Percentiles rank a stretch among this genome's conserved stretches.
Conservation (phyloP, 2,113 vertebrate species). For the Atractosteus spatula region DNA sequence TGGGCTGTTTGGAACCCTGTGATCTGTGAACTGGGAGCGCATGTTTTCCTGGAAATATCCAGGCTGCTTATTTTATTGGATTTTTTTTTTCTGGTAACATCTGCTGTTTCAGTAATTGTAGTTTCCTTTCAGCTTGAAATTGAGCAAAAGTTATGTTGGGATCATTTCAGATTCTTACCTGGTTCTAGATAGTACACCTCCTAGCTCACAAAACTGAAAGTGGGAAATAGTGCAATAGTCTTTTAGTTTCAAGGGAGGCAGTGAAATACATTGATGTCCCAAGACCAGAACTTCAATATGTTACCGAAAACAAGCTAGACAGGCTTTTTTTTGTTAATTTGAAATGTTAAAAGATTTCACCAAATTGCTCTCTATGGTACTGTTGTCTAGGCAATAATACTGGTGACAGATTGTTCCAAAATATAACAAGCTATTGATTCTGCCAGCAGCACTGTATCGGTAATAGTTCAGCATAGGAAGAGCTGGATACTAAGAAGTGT, state of each 20-base stretch:
- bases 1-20: not conserved
- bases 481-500: constrained; percentile 5
- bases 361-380: not conserved
- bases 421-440: not conserved
- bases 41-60: constrained; percentile 5
- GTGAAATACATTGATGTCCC: not conserved
- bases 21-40: too few relatives aligned
- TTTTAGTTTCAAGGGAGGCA: constrained; percentile 12
- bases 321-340: constrained; percentile 10
- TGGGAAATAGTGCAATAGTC: not conserved
- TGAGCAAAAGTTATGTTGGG: too few relatives aligned
- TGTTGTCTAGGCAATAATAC: constrained; percentile 18
- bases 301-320: not conserved
- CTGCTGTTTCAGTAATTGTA: not conserved
- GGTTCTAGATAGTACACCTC: not conserved
- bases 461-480: constrained; percentile 13
- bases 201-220: not conserved
- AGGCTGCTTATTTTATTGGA: not conserved
- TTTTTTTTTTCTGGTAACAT: not conserved
- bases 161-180: not conserved
- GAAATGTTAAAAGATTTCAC: constrained; percentile 2
- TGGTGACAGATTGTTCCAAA: constrained; percentile 6
- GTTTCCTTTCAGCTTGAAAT: not conserved
- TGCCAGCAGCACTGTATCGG: constrained; percentile 1
- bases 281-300: constrained; percentile 6